These are phyloP conservation scores for Drosophila leontia DNA, from an alignment of 1,140 invertebrate genomes.

Conservation along the genomic window DNA sequence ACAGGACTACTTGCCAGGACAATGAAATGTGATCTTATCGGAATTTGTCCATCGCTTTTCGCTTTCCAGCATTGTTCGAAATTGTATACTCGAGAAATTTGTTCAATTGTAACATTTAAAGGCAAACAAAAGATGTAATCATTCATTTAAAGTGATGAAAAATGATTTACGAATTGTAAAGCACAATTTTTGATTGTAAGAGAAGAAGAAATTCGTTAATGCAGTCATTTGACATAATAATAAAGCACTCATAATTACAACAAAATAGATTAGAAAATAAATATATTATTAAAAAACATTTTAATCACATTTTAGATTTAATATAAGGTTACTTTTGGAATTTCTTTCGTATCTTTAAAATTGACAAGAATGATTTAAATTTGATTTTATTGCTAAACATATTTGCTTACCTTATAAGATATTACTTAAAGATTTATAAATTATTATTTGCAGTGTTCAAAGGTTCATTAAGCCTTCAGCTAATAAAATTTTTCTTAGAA, in stretches of 20 bases:
- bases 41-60: conserved; percentile 22
- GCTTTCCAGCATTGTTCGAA: conserved; percentile 5
- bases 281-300: too few relatives aligned
- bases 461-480: too few relatives aligned
- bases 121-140: conserved; percentile 9
- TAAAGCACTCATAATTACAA: too few relatives aligned
- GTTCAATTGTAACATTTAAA: conserved; percentile 1
- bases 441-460: too few relatives aligned
- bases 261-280: too few relatives aligned
- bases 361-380: too few relatives aligned
- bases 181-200: neutral
- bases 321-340: too few relatives aligned
- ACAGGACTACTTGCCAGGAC: conserved; percentile 5
- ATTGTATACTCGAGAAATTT: conserved; percentile 6
- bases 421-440: too few relatives aligned
- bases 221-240: neutral
- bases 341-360: too few relatives aligned
- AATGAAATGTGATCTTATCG: conserved; percentile 34
- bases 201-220: neutral
- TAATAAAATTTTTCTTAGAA: neutral
- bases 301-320: too few relatives aligned
- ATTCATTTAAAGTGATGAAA: conserved; percentile 4
- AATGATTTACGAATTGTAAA: conserved; percentile 1
- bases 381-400: too few relatives aligned
- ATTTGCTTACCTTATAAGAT: too few relatives aligned